These are phyloP conservation scores for Onychostruthus taczanowskii DNA, from an alignment of 2,113 vertebrate species.

Conservation along the genomic window DNA sequence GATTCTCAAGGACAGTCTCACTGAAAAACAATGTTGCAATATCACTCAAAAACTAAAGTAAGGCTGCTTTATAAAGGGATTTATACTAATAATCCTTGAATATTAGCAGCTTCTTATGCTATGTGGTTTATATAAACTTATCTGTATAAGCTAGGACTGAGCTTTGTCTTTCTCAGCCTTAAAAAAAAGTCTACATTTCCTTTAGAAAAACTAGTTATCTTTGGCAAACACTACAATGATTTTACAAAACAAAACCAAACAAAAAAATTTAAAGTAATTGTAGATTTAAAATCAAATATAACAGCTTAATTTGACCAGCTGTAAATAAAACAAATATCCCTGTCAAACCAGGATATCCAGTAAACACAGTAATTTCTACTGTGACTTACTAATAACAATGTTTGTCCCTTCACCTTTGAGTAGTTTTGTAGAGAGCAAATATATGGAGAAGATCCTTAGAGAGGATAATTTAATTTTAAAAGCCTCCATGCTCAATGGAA, in stretches of 20 bases:
- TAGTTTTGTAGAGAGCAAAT: background rate
- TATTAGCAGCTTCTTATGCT: slow-evolving; percentile 59
- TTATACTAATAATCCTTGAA: slow-evolving; percentile 61
- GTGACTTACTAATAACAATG: background rate
- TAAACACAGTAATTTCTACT: background rate
- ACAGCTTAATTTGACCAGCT: background rate
- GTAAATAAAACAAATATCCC: background rate
- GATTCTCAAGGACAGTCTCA: slow-evolving; percentile 61
- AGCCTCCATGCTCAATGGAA: rapidly evolving
- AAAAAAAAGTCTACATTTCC: background rate
- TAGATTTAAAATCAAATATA: background rate
- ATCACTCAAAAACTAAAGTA: slow-evolving; percentile 55
- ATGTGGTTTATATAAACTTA: slow-evolving; percentile 49
- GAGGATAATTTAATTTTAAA: background rate
- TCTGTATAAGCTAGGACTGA: slow-evolving; percentile 19
- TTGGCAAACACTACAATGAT: background rate
- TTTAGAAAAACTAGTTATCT: background rate
- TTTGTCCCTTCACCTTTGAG: background rate
- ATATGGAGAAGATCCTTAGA: background rate
- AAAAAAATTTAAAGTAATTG: background rate
- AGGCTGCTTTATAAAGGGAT: slow-evolving; percentile 59
- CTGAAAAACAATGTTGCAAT: slow-evolving; percentile 58
- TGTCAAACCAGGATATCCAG: background rate
- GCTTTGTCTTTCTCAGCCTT: background rate
- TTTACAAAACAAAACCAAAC: background rate